These are phyloP conservation scores for Branchinecta lindahli DNA, from an alignment of 1,140 invertebrate species.

Conservation along the genomic window DNA sequence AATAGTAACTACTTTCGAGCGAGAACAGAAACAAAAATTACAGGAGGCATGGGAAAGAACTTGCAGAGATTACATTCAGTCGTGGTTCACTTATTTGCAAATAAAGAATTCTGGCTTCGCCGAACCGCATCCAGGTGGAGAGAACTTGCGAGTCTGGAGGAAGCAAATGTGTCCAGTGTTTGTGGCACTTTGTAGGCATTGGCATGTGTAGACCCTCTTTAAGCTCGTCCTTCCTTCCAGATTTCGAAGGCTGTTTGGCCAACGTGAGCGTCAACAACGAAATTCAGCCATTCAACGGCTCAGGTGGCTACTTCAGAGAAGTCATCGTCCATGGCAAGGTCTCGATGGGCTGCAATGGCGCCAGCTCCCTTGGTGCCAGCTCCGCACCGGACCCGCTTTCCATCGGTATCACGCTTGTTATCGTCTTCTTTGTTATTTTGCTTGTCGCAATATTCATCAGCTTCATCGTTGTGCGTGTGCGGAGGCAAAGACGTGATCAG, in stretches of 20 bases:
- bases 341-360: constrained; percentile 46
- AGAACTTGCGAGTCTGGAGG: too few relatives aligned
- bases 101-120: too few relatives aligned
- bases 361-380: constrained; percentile 31
- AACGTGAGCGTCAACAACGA: constrained; percentile 78
- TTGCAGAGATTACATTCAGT: too few relatives aligned
- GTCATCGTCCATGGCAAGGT: constrained; percentile 50
- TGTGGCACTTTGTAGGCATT: too few relatives aligned
- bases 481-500: constrained; percentile 69
- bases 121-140: too few relatives aligned
- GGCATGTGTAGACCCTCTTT: too few relatives aligned
- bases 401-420: constrained; percentile 77
- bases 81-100: too few relatives aligned
- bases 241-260: constrained; percentile 72
- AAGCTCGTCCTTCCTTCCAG: constrained; percentile 28
- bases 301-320: constrained; percentile 47
- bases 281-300: constrained; percentile 71
- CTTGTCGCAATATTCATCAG: constrained; percentile 72
- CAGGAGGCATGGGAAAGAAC: too few relatives aligned
- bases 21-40: too few relatives aligned
- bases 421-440: constrained; percentile 81
- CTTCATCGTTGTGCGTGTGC: constrained; percentile 69
- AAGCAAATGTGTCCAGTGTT: too few relatives aligned
- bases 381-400: constrained; percentile 66
- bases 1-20: too few relatives aligned